Evolutionary conservation across 2,113 vertebrate genomes (phyloP), one percentile per base, ranked within the genome.

Genomic region (Sylvilagus bachmani): DNA sequence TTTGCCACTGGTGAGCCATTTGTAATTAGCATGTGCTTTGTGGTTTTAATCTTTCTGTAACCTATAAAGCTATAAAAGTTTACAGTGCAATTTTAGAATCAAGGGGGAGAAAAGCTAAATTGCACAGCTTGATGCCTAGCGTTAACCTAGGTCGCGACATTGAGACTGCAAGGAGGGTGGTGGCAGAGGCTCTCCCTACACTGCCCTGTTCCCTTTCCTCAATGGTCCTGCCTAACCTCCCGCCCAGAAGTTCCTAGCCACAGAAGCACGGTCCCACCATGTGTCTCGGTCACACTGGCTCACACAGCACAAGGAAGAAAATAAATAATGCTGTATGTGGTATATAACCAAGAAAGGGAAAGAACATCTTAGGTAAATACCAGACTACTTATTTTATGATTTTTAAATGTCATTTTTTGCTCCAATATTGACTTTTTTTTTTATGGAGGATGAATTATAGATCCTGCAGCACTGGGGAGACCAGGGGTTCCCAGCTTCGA

Each of bases 351-450:
- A 89, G 82, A n/a, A 84, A 97, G 97, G 96, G 91, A 97, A 97
- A 97, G 97, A 98, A 51, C 85, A 83, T 96, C 96, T 97, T 98
- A 96, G 92, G 97, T 98, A 98, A 98, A 98, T 98, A 98, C 97
- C 98, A 98, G 96, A 82, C 97, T 97, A 97, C 98, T 98, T 98
- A 98, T 98, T 98, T 98, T 98, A 98, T 98, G 98, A 98, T 98
- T 98, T 98, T 98, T 96, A 98, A 98, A 98, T 98, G 98, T 98
- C 98, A 98, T 98, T 98, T 98, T 58, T 98, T 98, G 97, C 97
- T 97, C 97, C 97, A 98, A 98, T 98, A 98, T 98, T 98, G 98
- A 98, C 98, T 98, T 98, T 98, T 98, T 98, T 98, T 98, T 97
- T 97, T 97, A 97, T 96, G 95, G 98, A 98, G 96, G 98, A 96